Base-by-base conservation (phyloP, 2,113 vertebrate species). In the Nestor notabilis region DNA sequence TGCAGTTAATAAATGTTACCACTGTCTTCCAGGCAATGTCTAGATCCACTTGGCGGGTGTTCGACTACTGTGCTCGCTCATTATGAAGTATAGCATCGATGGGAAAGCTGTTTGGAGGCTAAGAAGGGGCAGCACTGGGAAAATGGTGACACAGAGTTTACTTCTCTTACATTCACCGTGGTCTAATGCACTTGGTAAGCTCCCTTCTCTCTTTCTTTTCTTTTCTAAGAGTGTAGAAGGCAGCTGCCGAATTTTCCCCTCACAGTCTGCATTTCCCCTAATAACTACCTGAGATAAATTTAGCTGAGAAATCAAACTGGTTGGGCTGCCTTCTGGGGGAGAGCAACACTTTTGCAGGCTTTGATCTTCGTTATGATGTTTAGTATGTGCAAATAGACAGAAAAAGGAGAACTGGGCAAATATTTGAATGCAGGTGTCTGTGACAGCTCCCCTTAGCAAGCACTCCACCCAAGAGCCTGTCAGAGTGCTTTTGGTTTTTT, bases 201-300 rank as follows among this genome's bases (percentile, higher is more conserved):
- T 78, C 46, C 66, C 49, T 66, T 39, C 9, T 83, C 47, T 47
- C 53, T 37, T 77, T 47, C 41, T 49, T 35, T 68, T 70, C 17
- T 84, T 90, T 82, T 46, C 19, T 63, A 37, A 31, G 44, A 68
- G 20, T 39, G 6, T 43, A 23, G 0, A 3, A 94, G 31, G 76
- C 81, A 25, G 37, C 39, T 89, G 82, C 53, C 8, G 60, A 13
- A 64, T 89, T 74, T 66, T 20, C 71, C 49, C 46, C 23, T 86
- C 17, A 1, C 8, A n/a, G 56, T 66, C 83, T 12, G 9, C 28
- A 69, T 91, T 37, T 81, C 35, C n/a, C 6, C 37, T 50, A 7
- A 12, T 70, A 92, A 70, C 14, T 58, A 29, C 33, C 68, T 68
- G 80, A 79, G 55, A 75, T 60, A 65, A 87, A 75, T 97, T 96